phyloP scores from a whole-genome alignment of 2,113 vertebrate genomes.

The Dicaeum eximium region DNA sequence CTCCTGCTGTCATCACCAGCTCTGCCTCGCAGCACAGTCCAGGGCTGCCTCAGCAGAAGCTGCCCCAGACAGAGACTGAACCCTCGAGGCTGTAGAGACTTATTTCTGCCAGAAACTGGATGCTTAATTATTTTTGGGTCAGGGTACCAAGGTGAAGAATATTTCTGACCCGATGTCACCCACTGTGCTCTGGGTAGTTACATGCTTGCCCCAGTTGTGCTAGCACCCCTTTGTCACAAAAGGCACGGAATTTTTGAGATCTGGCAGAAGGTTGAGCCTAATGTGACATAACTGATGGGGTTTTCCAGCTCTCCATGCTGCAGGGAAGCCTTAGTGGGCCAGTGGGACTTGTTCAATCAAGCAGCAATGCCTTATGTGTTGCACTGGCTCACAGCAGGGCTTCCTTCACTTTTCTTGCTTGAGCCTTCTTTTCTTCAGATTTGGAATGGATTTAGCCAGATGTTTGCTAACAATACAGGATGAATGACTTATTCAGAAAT shows the following conservation, averaged over 20 bases:
- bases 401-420: background rate
- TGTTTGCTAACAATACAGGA: background rate
- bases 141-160: background rate
- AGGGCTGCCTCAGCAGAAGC: background rate
- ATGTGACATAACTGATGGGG: background rate
- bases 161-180: background rate
- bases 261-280: background rate
- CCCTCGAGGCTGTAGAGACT: background rate
- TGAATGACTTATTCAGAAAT: background rate
- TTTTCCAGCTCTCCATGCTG: background rate
- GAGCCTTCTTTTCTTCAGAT: background rate
- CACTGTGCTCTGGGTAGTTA: background rate
- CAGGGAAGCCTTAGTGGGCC: background rate
- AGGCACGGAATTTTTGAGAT: background rate
- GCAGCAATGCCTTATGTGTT: background rate
- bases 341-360: background rate
- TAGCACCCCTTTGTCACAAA: background rate
- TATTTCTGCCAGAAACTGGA: background rate
- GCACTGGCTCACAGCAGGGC: background rate
- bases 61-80: background rate
- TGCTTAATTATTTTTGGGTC: background rate
- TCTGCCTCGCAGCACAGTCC: background rate
- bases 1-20: background rate
- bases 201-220: background rate
- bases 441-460: background rate